Percentiles rank a stretch among this genome's conserved stretches.
phyloP scores from a whole-genome alignment of 2,888 invertebrate species.

The Bellardia bayeri region DNA sequence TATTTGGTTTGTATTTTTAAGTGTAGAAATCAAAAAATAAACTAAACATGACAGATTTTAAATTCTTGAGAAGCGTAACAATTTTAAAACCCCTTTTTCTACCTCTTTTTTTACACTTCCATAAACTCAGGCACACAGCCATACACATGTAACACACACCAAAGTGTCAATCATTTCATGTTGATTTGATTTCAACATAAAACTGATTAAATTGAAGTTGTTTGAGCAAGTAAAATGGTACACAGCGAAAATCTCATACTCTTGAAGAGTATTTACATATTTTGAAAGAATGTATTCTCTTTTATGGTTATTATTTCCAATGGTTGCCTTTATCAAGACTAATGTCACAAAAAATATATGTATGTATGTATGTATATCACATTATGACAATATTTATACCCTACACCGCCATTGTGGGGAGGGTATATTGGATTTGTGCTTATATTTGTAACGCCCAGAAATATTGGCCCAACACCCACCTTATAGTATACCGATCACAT shows the following conservation, averaged over 20 bases:
- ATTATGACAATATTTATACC: too few relatives aligned
- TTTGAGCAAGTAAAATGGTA: slow-evolving; percentile 21
- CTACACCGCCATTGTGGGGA: too few relatives aligned
- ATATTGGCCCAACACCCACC: too few relatives aligned
- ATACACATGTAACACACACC: slow-evolving; percentile 51
- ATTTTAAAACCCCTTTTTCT: slow-evolving; percentile 52
- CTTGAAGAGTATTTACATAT: background rate
- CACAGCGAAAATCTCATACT: slow-evolving; percentile 1
- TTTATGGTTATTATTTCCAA: too few relatives aligned
- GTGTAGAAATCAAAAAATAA: slow-evolving; percentile 3
- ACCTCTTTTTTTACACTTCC: slow-evolving; percentile 7
- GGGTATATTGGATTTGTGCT: too few relatives aligned
- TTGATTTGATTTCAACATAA: slow-evolving; percentile 67
- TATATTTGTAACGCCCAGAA: too few relatives aligned
- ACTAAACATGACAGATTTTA: slow-evolving; percentile 61
- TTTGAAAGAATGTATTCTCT: slow-evolving; percentile 31
- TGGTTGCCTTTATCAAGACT: too few relatives aligned
- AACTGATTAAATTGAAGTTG: slow-evolving; percentile 59
- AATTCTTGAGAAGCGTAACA: slow-evolving; percentile 67
- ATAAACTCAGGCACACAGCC: background rate
- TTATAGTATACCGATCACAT: too few relatives aligned
- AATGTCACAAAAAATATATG: too few relatives aligned
- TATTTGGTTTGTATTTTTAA: background rate
- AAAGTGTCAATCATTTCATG: slow-evolving; percentile 78
- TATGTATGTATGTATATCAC: too few relatives aligned